Evolutionary conservation across 2,888 invertebrate genomes (phyloP).

Genomic region (Anagyrus pseudococci): DNA sequence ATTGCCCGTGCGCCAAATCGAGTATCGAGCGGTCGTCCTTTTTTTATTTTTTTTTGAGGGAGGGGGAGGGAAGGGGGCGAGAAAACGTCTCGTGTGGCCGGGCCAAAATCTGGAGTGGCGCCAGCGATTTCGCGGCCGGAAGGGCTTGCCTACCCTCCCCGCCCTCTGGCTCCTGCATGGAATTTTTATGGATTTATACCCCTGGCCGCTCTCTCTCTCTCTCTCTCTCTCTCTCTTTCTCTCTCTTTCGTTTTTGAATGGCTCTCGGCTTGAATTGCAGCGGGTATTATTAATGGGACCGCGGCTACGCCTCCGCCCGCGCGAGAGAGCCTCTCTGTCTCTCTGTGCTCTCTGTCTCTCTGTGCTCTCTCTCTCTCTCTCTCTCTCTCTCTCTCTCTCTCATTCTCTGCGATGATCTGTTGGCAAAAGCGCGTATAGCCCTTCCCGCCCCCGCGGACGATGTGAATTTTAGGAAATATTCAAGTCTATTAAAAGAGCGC

Average conservation of each 20-base stretch:
- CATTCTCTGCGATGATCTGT: too few species aligned
- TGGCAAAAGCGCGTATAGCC: too few species aligned
- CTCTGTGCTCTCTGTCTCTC: too few species aligned
- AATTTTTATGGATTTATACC: slow-evolving; percentile 37
- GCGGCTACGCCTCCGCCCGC: too few species aligned
- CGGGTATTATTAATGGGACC: slow-evolving; percentile 38
- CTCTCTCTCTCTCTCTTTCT: slow-evolving; percentile 6
- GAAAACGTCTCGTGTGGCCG: slow-evolving; percentile 1
- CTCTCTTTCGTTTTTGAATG: slow-evolving; percentile 9
- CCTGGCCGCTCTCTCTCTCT: slow-evolving; percentile 22
- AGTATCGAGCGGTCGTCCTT: slow-evolving; percentile 45
- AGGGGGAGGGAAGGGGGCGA: too few species aligned
- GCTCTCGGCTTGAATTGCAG: slow-evolving; percentile 28
- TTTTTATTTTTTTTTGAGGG: slow-evolving; percentile 18
- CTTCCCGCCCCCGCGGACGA: too few species aligned
- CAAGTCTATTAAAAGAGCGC: too few species aligned
- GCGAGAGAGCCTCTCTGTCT: too few species aligned
- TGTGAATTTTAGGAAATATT: too few species aligned
- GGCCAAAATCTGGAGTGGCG: slow-evolving; percentile 47
- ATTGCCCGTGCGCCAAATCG: slow-evolving; percentile 47
- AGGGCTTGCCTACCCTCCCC: slow-evolving; percentile 27
- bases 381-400: too few species aligned
- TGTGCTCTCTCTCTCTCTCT: too few species aligned
- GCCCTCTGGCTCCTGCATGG: slow-evolving; percentile 23
- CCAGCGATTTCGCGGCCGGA: slow-evolving; percentile 39